Base-by-base conservation (phyloP, 1,140 invertebrate genomes). In the Drosophila teissieri region DNA sequence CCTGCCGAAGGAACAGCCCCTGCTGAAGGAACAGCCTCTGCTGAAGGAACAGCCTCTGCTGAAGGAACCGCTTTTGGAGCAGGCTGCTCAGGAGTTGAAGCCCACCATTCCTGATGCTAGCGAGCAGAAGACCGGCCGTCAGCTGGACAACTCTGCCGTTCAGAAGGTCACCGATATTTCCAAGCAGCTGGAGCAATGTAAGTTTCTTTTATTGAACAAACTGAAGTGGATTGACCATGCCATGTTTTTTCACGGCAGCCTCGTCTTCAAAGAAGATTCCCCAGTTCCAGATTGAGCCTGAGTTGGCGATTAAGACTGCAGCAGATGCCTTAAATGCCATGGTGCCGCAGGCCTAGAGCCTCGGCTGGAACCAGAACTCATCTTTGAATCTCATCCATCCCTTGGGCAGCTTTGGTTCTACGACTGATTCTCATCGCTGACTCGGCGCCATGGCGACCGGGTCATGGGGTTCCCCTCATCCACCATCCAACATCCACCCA, bases 341-440 rank as follows among this genome's bases (percentile, higher is more conserved):
- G 17, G 39, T 55, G 65, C 48, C 75, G 56, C 69, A 76, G 73
- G 76, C 72, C 12, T 64, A n/a, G n/a, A 37, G 22, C 46, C 46
- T 19, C 57, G 24, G 46, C 12, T 40, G 22, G 46, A 49, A 31
- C 22, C 46, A 49, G 40, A 60, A 57, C 53, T 7, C 34, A 64
- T 51, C 72, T 63, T 48, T 72, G 62, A 48, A 86, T 61, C 75
- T 69, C 75, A 62, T 17, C 37, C 63, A 72, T 49, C 49, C 72
- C 81, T 73, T 80, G 84, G 84, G 84, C 65, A 84, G 56, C 77
- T 89, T 89, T 89, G 84, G 84, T 89, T 85, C 77, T 89, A 65
- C 76, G 78, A 78, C 67, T 79, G 57, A 63, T 67, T 82, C 72
- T 80, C 56, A 69, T 81, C 53, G 55, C 72, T 78, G 68, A 79